Evolutionary conservation across 2,113 vertebrate species (phyloP).

Genomic region (Crotalus viridis): DNA sequence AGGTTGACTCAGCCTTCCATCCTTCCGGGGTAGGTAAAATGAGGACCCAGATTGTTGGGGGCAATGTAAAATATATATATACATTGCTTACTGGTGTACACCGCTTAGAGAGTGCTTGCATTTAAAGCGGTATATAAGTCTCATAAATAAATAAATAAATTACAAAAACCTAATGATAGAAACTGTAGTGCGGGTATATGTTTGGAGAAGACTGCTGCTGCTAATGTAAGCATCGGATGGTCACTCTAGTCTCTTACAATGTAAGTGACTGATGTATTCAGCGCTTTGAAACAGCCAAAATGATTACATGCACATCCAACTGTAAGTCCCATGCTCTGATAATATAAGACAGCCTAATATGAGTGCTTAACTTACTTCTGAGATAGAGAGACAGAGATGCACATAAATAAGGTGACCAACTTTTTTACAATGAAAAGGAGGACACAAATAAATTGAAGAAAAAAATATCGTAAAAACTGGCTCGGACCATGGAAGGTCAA

Average conservation of each 20-base stretch:
- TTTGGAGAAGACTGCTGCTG: background rate
- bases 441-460: too few relatives aligned
- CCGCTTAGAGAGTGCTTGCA: too few relatives aligned
- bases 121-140: too few relatives aligned
- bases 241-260: background rate
- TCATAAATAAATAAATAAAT: too few relatives aligned
- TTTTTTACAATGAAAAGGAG: too few relatives aligned
- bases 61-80: too few relatives aligned
- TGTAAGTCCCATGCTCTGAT: background rate
- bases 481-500: too few relatives aligned
- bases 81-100: too few relatives aligned
- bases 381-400: background rate
- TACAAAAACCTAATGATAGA: background rate
- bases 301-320: background rate
- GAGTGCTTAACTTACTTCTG: background rate
- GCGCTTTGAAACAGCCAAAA: accelerated
- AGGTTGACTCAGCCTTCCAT: too few relatives aligned
- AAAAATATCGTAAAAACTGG: too few relatives aligned
- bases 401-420: background rate
- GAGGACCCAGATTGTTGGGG: too few relatives aligned
- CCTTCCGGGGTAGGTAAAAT: too few relatives aligned
- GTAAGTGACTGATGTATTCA: conserved; percentile 4
- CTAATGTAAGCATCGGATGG: conserved; percentile 9
- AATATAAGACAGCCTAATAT: background rate
- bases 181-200: background rate